Evolutionary conservation across 2,888 invertebrate genomes (phyloP).

Genomic region (Drosophila meridiana): DNA sequence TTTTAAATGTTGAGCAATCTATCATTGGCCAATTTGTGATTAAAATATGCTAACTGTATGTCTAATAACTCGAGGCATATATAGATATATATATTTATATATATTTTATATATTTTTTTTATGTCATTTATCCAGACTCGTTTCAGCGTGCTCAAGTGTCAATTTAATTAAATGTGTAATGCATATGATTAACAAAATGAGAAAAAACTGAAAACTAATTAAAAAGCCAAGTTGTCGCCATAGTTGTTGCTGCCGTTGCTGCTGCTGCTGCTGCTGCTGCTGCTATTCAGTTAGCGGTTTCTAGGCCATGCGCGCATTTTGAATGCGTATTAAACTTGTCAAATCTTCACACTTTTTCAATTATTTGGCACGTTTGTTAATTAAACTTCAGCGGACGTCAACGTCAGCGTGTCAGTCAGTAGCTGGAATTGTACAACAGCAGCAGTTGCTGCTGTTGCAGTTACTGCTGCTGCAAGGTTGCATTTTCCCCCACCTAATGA

Average conservation of each 20-base stretch:
- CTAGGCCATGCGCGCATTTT: conserved; percentile 43
- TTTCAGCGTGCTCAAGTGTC: conserved; percentile 59
- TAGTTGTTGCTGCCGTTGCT: conserved; percentile 6
- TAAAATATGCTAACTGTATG: conserved; percentile 30
- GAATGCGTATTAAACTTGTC: conserved; percentile 83
- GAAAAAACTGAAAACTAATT: conserved; percentile 56
- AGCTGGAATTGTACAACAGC: conserved; percentile 26
- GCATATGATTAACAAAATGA: conserved; percentile 43
- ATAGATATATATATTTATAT: not conserved
- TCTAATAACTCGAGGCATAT: conserved; percentile 41
- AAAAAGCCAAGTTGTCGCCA: conserved; percentile 62
- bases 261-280: not conserved
- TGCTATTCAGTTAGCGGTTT: conserved; percentile 17
- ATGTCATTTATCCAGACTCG: not conserved
- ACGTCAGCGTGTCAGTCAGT: conserved; percentile 64
- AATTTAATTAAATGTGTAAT: conserved; percentile 68
- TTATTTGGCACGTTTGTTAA: conserved; percentile 83
- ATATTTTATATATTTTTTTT: conserved; percentile 7
- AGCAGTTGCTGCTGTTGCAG: conserved; percentile 13
- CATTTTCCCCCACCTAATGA: conserved; percentile 61
- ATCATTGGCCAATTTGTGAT: conserved; percentile 52
- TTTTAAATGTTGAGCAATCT: conserved; percentile 22
- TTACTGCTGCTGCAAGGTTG: conserved; percentile 55
- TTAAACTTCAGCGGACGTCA: conserved; percentile 81
- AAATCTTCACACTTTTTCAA: conserved; percentile 84